Percentiles rank a stretch among this genome's conserved stretches.
Conservation (phyloP, 1,140 invertebrate species). For the Heliothis virescens region DNA sequence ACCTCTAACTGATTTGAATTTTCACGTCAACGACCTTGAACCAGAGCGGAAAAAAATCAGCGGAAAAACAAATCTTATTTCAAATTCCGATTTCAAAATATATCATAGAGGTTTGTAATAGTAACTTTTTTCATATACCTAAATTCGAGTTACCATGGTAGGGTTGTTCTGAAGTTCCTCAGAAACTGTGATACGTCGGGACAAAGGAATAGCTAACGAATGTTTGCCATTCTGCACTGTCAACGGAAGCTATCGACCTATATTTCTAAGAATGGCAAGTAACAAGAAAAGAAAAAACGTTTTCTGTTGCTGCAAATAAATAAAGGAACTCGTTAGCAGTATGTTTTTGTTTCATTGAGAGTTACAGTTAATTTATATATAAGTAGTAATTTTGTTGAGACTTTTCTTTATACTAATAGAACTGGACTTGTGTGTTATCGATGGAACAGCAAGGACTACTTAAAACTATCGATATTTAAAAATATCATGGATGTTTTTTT, state of each 20-base stretch:
- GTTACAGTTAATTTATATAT: background rate
- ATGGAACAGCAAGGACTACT: too few species aligned
- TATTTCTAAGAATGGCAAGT: conserved; percentile 37
- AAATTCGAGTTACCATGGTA: conserved; percentile 1
- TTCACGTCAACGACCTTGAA: too few species aligned
- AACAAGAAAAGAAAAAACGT: conserved; percentile 38
- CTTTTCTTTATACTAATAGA: too few species aligned
- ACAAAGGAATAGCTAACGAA: conserved; percentile 73
- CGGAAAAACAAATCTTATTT: too few species aligned
- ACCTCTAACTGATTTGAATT: too few species aligned
- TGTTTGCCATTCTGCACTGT: conserved; percentile 66
- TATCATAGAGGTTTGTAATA: too few species aligned
- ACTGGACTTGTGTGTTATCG: too few species aligned
- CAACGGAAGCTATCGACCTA: conserved; percentile 57
- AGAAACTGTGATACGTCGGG: conserved; percentile 40
- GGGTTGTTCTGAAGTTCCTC: conserved; percentile 6
- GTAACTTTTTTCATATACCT: background rate
- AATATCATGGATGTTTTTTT: too few species aligned
- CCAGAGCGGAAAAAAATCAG: too few species aligned
- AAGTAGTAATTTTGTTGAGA: too few species aligned
- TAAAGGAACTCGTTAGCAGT: background rate
- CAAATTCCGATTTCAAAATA: too few species aligned
- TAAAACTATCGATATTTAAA: too few species aligned
- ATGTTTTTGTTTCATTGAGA: background rate
- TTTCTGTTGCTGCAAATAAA: conserved; percentile 16